Conservation (phyloP, 1,140 invertebrate genomes). For the Euschistus heros region DNA sequence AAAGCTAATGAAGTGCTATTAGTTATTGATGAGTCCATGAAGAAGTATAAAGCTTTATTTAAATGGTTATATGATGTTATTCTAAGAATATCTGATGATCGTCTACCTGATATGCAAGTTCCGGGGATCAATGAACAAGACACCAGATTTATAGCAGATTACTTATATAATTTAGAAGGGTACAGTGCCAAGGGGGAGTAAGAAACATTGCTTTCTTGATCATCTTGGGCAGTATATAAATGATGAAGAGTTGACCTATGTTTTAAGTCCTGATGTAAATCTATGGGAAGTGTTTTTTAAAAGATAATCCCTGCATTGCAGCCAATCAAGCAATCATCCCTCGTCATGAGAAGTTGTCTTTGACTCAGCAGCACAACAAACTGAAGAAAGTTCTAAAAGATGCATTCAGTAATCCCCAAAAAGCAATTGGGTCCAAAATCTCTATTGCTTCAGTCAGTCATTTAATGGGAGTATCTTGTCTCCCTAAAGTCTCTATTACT, state of each 20-base stretch:
- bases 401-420: slow-evolving; percentile 57
- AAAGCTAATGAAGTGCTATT: slow-evolving; percentile 85
- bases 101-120: slow-evolving; percentile 40
- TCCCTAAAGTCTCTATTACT: slow-evolving; percentile 13
- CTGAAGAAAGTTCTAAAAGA: slow-evolving; percentile 53
- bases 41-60: slow-evolving; percentile 89
- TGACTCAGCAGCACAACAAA: slow-evolving; percentile 69
- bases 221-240: slow-evolving; percentile 82
- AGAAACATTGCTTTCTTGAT: slow-evolving; percentile 69
- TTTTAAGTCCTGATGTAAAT: slow-evolving; percentile 48
- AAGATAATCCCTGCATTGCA: slow-evolving; percentile 57
- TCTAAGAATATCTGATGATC: slow-evolving; percentile 69
- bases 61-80: slow-evolving; percentile 74
- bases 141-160: slow-evolving; percentile 77
- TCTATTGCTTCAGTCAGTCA: background rate
- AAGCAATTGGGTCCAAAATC: slow-evolving; percentile 24
- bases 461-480: background rate
- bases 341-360: slow-evolving; percentile 62
- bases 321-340: slow-evolving; percentile 60
- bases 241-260: slow-evolving; percentile 50
- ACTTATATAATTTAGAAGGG: slow-evolving; percentile 75
- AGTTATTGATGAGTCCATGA: slow-evolving; percentile 84
- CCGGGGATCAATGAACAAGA: slow-evolving; percentile 79
- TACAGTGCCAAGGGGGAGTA: slow-evolving; percentile 40
- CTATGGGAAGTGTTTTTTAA: slow-evolving; percentile 71